Conservation (phyloP, 2,888 invertebrate species). For the Dynastes tityus region DNA sequence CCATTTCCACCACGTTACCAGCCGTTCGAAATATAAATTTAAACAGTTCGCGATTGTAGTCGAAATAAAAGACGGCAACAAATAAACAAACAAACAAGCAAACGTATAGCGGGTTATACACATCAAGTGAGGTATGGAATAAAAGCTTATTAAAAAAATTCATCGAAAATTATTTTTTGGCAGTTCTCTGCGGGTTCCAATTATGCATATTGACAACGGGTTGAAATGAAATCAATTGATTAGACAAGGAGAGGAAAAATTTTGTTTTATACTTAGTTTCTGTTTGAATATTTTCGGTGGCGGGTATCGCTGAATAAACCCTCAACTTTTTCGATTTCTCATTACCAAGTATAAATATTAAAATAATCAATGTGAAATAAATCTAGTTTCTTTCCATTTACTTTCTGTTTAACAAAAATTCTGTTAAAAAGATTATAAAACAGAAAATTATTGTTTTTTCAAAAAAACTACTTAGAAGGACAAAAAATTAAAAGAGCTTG, state of each 20-base stretch:
- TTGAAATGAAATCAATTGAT: background rate
- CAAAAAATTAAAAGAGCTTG: too few relatives aligned
- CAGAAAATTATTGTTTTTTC: too few relatives aligned
- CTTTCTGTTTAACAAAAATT: too few relatives aligned
- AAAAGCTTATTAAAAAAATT: conserved; percentile 1
- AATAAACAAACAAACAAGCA: background rate
- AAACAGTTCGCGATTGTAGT: conserved; percentile 3
- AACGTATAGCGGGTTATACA: background rate
- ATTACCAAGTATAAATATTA: too few relatives aligned
- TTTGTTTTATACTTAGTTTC: conserved; percentile 20
- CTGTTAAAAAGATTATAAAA: too few relatives aligned
- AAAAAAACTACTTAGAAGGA: too few relatives aligned
- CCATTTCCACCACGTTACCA: background rate
- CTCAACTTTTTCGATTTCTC: too few relatives aligned
- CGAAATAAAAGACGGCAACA: background rate
- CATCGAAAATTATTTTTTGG: conserved; percentile 4
- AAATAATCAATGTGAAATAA: too few relatives aligned
- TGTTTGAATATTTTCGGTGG: conserved; percentile 30
- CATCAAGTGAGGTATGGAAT: background rate
- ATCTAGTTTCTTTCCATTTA: too few relatives aligned
- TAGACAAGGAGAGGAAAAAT: background rate
- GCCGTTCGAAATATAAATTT: background rate
- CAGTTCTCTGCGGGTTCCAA: background rate
- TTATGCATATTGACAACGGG: background rate
- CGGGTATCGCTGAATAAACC: background rate